These are phyloP conservation scores for Glyphotaelius pellucidus DNA, from an alignment of 2,888 invertebrate genomes.

Conservation along the genomic window DNA sequence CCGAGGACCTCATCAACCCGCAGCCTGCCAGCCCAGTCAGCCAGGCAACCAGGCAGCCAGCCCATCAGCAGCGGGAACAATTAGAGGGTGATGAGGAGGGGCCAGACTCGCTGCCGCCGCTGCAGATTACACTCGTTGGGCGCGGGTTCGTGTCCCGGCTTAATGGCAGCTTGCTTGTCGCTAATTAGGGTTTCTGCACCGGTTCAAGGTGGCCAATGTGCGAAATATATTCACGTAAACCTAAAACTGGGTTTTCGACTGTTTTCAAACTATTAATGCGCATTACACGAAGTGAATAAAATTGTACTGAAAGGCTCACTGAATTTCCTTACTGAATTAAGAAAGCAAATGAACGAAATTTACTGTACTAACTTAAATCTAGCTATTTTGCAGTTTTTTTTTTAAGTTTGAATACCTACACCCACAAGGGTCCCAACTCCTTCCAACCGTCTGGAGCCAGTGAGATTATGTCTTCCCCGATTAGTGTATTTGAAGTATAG, in stretches of 20 bases:
- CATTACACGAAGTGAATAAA: neutral
- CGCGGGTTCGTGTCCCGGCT: constrained; percentile 44
- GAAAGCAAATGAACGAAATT: too few relatives aligned
- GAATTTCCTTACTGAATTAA: too few relatives aligned
- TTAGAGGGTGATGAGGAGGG: constrained; percentile 31
- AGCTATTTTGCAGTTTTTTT: too few relatives aligned
- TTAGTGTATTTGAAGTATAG: too few relatives aligned
- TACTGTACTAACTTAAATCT: too few relatives aligned
- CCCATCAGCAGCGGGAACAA: neutral
- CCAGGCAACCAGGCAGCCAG: neutral
- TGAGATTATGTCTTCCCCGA: too few relatives aligned
- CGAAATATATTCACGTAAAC: neutral
- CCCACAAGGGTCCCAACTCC: too few relatives aligned
- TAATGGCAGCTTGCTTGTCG: constrained; percentile 50
- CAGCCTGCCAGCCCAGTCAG: neutral
- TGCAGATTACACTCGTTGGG: constrained; percentile 63
- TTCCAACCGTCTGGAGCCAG: too few relatives aligned
- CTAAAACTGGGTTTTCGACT: too few relatives aligned
- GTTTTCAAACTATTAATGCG: neutral
- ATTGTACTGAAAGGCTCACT: too few relatives aligned
- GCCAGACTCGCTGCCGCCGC: constrained; percentile 62
- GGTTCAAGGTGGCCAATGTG: neutral
- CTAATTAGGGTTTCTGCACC: constrained; percentile 46
- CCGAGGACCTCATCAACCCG: neutral
- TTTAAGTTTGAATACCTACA: too few relatives aligned